Evolutionary conservation across 1,140 invertebrate species (phyloP).

Genomic region (Trachelipus rathkii): DNA sequence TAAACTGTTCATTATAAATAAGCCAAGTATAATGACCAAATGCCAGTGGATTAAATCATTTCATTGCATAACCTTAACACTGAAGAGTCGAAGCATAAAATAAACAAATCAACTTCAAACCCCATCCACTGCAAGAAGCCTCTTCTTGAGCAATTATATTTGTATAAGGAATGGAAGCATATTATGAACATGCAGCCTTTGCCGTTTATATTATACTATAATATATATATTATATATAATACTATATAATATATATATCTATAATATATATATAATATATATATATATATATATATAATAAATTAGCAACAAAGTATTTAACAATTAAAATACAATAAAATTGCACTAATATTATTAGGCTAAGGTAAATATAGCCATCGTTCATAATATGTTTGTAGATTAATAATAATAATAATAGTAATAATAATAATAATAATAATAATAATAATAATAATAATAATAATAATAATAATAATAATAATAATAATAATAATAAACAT

Average conservation of each 20-base stretch:
- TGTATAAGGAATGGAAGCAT: conserved; percentile 4
- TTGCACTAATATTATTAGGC: too few species aligned
- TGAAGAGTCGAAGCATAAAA: too few species aligned
- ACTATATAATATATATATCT: conserved; percentile 10
- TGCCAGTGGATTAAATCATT: too few species aligned
- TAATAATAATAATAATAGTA: not conserved
- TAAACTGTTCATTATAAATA: too few species aligned
- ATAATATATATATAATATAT: conserved; percentile 15
- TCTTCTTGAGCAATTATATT: not conserved
- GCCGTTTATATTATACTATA: not conserved
- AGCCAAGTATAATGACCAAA: too few species aligned
- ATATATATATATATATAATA: conserved; percentile 15
- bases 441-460: not conserved
- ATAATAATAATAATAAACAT: too few species aligned
- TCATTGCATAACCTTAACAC: too few species aligned
- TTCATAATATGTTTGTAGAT: not conserved
- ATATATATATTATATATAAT: not conserved
- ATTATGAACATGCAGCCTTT: not conserved
- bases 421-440: not conserved
- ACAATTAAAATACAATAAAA: too few species aligned
- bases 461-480: too few species aligned
- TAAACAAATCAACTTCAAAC: too few species aligned
- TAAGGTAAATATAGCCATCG: too few species aligned
- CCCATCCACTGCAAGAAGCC: not conserved
- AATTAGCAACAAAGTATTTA: not conserved